Conservation (phyloP, 64 coral and sea anemone species). For the Pocillopora damicornis region DNA sequence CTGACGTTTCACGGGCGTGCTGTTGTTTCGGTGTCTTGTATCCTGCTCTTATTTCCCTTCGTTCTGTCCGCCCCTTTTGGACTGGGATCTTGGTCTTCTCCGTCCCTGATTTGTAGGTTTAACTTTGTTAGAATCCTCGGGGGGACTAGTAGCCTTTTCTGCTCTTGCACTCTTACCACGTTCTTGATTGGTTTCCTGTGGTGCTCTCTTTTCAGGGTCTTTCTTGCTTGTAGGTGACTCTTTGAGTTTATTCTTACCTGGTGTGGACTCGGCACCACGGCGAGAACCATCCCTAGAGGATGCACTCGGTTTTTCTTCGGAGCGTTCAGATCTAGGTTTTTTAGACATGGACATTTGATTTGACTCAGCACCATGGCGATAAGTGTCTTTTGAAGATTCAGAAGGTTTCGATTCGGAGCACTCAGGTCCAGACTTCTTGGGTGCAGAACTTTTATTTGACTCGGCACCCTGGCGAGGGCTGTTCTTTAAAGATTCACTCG, state of each 20-base stretch:
- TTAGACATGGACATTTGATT: not conserved
- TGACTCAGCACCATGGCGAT: no score
- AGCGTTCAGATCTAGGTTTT: not conserved
- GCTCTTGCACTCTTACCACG: not conserved
- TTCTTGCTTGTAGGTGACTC: not conserved
- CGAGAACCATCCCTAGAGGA: no score
- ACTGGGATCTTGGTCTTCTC: not conserved
- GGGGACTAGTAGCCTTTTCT: not conserved
- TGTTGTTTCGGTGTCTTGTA: not conserved
- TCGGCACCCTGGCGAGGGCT: no score
- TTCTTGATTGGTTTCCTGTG: not conserved
- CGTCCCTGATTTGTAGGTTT: not conserved
- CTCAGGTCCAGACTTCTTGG: no score
- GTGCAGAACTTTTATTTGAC: no score
- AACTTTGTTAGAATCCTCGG: constrained; percentile 13
- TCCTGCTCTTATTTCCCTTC: not conserved
- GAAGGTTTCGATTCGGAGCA: no score
- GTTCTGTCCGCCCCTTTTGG: not conserved
- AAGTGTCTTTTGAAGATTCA: no score
- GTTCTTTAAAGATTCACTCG: no score
- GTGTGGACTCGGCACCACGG: not conserved
- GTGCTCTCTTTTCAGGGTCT: not conserved
- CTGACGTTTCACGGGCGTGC: not conserved
- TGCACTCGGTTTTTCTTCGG: not conserved
- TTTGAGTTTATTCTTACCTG: not conserved